Percentiles rank a stretch among this genome's conserved stretches.
Conservation (phyloP, 2,888 invertebrate species). For the Proisotoma minuta region DNA sequence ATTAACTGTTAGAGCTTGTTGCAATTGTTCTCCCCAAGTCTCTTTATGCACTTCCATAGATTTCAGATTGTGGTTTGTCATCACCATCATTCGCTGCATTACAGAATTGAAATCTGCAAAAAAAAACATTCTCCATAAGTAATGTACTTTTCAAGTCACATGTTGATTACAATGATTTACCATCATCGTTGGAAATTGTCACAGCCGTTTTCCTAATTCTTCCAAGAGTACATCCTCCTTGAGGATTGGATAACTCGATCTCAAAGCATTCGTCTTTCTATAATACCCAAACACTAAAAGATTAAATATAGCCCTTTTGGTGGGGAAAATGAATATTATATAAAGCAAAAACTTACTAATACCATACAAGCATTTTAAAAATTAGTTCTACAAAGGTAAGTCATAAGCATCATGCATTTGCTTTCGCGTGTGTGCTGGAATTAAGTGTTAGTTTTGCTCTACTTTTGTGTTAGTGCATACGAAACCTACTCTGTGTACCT, state of each 20-base stretch:
- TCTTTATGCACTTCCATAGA: conserved; percentile 55
- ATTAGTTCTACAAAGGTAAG: no score
- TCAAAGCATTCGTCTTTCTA: conserved; percentile 57
- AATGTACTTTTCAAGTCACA: not conserved
- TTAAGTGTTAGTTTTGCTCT: no score
- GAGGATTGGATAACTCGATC: conserved; percentile 53
- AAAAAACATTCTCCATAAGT: not conserved
- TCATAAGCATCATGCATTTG: no score
- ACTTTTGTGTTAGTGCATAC: no score
- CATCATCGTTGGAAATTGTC: conserved; percentile 57
- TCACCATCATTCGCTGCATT: conserved; percentile 55
- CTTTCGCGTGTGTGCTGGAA: no score
- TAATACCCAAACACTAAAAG: no score
- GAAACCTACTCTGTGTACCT: no score
- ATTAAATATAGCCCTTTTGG: no score
- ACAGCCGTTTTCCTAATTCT: conserved; percentile 53
- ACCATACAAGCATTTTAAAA: no score
- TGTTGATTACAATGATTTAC: conserved; percentile 45
- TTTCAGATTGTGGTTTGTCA: conserved; percentile 57
- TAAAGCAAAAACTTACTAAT: no score
- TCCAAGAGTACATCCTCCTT: conserved; percentile 54
- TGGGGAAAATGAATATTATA: no score
- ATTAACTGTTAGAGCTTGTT: conserved; percentile 58
- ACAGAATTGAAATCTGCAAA: conserved; percentile 56
- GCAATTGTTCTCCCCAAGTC: conserved; percentile 56